Percentiles rank a stretch among this genome's conserved stretches.
These are phyloP conservation scores for Romanogobio albipinnatus DNA, from an alignment of 2,113 vertebrate genomes.

Conservation along the genomic window DNA sequence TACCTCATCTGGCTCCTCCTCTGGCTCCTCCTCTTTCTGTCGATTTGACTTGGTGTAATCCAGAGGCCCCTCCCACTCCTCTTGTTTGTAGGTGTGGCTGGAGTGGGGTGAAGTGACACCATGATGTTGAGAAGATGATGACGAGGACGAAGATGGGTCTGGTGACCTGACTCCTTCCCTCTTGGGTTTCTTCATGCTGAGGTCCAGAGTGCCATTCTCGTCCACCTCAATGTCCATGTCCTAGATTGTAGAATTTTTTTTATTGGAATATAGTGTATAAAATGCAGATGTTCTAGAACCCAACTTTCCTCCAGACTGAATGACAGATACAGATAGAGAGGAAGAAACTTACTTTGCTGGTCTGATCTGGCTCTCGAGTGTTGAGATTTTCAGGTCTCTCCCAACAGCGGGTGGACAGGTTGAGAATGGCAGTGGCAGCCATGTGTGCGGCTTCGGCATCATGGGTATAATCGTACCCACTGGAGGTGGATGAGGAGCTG, in stretches of 20 bases:
- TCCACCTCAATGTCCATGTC: conserved; percentile 93
- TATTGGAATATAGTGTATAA: background rate
- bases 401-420: conserved; percentile 98
- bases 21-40: conserved; percentile 89
- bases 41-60: conserved; percentile 93
- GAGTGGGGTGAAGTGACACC: conserved; percentile 83
- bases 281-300: background rate
- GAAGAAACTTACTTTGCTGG: conserved; percentile 78
- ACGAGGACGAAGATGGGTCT: conserved; percentile 78
- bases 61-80: conserved; percentile 93
- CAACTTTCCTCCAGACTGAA: background rate
- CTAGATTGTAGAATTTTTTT: conserved; percentile 76
- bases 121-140: conserved; percentile 80
- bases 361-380: conserved; percentile 83
- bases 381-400: conserved; percentile 95
- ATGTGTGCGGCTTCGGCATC: conserved; percentile 97
- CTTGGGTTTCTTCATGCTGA: conserved; percentile 94
- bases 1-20: conserved; percentile 94
- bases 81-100: conserved; percentile 83
- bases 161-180: conserved; percentile 85
- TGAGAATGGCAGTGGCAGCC: conserved; percentile 97
- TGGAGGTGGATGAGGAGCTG: conserved; percentile 80
- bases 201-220: conserved; percentile 94
- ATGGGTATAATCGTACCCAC: conserved; percentile 92
- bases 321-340: background rate